These are phyloP conservation scores for Acanthurus lineatus DNA, from an alignment of 2,797 vertebrate genomes.

Conservation along the genomic window DNA sequence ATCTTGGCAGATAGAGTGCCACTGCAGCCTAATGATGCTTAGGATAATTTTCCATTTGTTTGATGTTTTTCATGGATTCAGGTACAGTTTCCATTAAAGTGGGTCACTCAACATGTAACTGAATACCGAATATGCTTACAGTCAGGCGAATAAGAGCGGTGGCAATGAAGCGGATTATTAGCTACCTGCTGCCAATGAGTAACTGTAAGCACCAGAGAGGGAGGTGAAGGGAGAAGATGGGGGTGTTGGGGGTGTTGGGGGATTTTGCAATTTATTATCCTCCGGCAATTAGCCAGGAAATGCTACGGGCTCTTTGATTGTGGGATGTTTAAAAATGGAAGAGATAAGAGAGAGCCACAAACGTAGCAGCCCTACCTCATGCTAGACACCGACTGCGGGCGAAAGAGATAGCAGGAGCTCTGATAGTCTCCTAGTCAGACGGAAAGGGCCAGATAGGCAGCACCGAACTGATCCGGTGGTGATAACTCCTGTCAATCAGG, in stretches of 20 bases:
- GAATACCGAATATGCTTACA: constrained; percentile 60
- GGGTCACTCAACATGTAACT: constrained; percentile 71
- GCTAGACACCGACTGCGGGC: constrained; percentile 81
- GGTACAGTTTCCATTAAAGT: constrained; percentile 75
- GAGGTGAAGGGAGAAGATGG: constrained; percentile 52
- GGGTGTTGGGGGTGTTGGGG: constrained; percentile 33
- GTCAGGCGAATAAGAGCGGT: constrained; percentile 53
- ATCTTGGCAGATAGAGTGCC: constrained; percentile 50
- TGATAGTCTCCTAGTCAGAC: constrained; percentile 79
- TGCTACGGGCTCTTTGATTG: constrained; percentile 83
- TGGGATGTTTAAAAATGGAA: constrained; percentile 83
- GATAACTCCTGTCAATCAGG: constrained; percentile 86
- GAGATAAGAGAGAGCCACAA: constrained; percentile 82
- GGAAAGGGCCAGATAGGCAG: constrained; percentile 75
- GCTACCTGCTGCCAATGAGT: constrained; percentile 67
- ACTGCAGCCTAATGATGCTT: constrained; percentile 59
- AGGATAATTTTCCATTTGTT: constrained; percentile 68
- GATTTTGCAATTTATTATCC: constrained; percentile 81
- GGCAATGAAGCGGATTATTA: constrained; percentile 71
- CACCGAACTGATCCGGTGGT: constrained; percentile 74
- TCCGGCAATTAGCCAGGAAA: constrained; percentile 86
- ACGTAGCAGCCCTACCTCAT: constrained; percentile 76
- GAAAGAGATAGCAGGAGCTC: constrained; percentile 81
- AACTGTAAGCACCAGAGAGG: constrained; percentile 52
- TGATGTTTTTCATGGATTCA: constrained; percentile 67